Conservation (phyloP, 2,113 vertebrate genomes). For the Octodon degus region DNA sequence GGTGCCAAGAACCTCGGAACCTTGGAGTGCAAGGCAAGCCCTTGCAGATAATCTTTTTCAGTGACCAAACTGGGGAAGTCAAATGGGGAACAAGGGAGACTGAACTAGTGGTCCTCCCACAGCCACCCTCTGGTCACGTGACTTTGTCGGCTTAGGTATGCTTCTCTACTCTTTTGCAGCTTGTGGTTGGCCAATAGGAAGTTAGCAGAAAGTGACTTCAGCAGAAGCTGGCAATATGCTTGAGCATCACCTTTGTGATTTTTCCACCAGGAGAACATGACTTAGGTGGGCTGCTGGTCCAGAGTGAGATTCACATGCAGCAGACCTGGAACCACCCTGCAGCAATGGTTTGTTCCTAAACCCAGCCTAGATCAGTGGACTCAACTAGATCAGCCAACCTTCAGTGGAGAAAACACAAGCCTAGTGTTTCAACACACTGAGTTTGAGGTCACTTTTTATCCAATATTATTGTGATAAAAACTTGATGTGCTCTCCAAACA, state of each 20-base stretch:
- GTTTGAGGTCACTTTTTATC: background rate
- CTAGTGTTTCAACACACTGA: background rate
- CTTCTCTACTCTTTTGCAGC: background rate
- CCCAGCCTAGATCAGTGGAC: background rate
- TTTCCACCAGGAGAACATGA: background rate
- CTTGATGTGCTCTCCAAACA: background rate
- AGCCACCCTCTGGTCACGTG: background rate
- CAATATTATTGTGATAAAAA: background rate
- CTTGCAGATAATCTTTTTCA: background rate
- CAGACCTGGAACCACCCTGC: background rate
- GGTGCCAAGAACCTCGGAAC: background rate
- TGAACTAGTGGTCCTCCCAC: background rate
- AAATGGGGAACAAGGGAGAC: background rate
- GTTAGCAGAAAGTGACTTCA: background rate
- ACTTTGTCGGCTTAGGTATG: background rate
- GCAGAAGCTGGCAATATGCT: background rate
- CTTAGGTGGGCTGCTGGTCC: background rate
- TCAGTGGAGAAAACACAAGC: background rate
- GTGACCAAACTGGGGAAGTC: background rate
- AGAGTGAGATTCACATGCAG: rapidly evolving
- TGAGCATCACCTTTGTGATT: background rate
- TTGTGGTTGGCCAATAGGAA: background rate
- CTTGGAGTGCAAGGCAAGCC: background rate
- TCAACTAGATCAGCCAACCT: background rate
- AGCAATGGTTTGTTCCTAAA: background rate